phyloP scores from a whole-genome alignment of 2,113 vertebrate genomes.

The Pomatostomus ruficeps region DNA sequence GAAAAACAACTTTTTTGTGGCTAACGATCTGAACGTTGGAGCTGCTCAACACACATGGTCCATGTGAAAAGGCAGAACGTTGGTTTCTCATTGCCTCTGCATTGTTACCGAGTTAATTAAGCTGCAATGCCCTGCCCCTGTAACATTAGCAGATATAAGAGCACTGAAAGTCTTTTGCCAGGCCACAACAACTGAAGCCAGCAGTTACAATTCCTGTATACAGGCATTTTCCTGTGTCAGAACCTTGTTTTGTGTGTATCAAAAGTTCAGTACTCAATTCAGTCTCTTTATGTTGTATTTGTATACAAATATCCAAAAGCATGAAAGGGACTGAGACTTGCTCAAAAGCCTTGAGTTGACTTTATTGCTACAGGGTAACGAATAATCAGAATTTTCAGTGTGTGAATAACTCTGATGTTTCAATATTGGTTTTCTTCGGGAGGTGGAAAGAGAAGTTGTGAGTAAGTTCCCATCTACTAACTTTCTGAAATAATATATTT shows the following conservation, averaged over 20 bases:
- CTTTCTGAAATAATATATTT: background rate
- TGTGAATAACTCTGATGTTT: background rate
- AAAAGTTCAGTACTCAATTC: background rate
- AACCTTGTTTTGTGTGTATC: background rate
- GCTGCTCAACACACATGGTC: background rate
- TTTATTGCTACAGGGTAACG: background rate
- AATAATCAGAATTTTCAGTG: background rate
- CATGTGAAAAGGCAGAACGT: background rate
- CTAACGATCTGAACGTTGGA: background rate
- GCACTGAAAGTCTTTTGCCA: background rate
- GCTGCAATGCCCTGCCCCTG: background rate
- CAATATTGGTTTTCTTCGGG: background rate
- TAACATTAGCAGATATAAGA: background rate
- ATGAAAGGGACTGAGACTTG: background rate
- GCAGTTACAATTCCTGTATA: background rate
- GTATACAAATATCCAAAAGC: background rate
- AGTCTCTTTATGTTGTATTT: background rate
- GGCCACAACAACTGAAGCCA: background rate
- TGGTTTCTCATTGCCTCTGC: background rate
- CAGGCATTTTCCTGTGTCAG: background rate
- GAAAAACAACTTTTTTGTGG: conserved; percentile 18
- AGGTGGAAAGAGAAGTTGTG: background rate
- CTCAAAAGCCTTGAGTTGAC: background rate
- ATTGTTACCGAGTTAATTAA: background rate
- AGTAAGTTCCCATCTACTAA: background rate